These are phyloP conservation scores for Rachycentron canadum DNA, from an alignment of 2,797 vertebrate species.

Conservation along the genomic window DNA sequence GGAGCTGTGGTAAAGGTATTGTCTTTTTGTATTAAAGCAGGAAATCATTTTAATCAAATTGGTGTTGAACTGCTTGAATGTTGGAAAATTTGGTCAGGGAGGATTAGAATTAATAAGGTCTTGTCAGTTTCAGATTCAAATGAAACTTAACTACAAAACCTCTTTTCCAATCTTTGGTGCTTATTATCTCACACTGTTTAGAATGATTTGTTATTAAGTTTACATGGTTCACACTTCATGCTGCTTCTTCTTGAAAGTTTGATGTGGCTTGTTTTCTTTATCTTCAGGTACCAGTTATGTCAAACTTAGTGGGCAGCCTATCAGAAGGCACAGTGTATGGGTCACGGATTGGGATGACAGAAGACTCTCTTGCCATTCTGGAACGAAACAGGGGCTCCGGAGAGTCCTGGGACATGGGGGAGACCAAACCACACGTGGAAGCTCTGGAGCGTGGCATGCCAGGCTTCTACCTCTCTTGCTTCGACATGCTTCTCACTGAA, in stretches of 20 bases:
- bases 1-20: slow-evolving; percentile 45
- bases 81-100: neutral
- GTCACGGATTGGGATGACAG: slow-evolving; percentile 79
- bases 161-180: neutral
- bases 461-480: slow-evolving; percentile 92
- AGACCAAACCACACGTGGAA: slow-evolving; percentile 83
- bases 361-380: slow-evolving; percentile 81
- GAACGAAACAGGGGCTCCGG: slow-evolving; percentile 79
- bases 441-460: slow-evolving; percentile 87
- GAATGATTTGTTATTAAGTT: neutral
- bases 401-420: slow-evolving; percentile 83
- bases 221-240: neutral
- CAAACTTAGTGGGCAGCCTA: slow-evolving; percentile 87
- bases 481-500: slow-evolving; percentile 92
- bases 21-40: slow-evolving; percentile 5
- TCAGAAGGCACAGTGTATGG: slow-evolving; percentile 72
- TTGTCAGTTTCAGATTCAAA: slow-evolving; percentile 13
- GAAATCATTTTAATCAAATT: neutral
- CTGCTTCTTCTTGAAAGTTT: too few species aligned
- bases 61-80: neutral
- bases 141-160: neutral
- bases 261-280: slow-evolving; percentile 16
- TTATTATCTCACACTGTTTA: neutral
- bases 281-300: slow-evolving; percentile 86
- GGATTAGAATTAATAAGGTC: neutral